Percentiles rank a stretch among this genome's conserved stretches.
These are phyloP conservation scores for Cossypha dichroa DNA, from an alignment of 2,797 vertebrate genomes.

Conservation along the genomic window DNA sequence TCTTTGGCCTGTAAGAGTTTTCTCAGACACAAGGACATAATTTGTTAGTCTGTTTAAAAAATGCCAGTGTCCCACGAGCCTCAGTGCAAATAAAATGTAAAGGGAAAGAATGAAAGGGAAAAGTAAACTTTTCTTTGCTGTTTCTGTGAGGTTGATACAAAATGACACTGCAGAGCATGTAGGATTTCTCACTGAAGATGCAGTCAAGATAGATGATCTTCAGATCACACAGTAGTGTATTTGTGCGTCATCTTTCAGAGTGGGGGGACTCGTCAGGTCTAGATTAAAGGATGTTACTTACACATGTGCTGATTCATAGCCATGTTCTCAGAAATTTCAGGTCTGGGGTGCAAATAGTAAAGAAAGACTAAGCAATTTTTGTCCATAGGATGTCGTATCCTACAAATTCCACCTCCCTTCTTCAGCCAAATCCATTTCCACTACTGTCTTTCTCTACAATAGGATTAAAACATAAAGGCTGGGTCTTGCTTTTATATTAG, in stretches of 20 bases:
- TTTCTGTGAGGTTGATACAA: not conserved
- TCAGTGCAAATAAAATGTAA: not conserved
- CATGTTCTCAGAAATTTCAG: not conserved
- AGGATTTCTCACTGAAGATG: not conserved
- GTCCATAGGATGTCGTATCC: accelerated
- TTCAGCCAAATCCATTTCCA: not conserved
- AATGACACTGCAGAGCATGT: not conserved
- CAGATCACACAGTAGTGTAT: not conserved
- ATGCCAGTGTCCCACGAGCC: not conserved
- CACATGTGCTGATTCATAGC: not conserved
- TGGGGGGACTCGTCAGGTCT: not conserved
- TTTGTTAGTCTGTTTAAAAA: not conserved
- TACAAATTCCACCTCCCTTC: not conserved
- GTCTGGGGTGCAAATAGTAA: not conserved
- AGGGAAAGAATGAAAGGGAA: not conserved
- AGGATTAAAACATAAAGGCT: not conserved
- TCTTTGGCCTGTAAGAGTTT: not conserved
- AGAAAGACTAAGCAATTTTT: not conserved
- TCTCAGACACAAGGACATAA: not conserved
- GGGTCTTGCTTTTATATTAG: not conserved
- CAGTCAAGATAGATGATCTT: not conserved
- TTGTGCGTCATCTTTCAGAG: not conserved
- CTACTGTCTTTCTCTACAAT: not conserved
- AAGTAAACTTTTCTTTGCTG: not conserved
- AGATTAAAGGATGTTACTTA: not conserved